phyloP scores from a whole-genome alignment of 2,888 invertebrate species.

The Oligia fasciuncula region DNA sequence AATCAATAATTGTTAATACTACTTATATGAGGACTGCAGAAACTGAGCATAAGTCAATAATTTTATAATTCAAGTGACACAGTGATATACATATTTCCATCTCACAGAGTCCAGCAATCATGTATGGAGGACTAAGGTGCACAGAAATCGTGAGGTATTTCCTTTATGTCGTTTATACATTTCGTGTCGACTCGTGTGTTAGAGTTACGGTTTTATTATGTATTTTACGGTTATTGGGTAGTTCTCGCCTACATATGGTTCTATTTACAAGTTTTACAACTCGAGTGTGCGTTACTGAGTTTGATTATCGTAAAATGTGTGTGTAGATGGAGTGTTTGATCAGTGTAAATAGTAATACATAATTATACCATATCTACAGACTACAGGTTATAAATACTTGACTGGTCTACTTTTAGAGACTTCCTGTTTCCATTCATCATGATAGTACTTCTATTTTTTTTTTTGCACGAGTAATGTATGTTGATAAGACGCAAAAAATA shows the following conservation, averaged over 20 bases:
- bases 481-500: constrained; percentile 35
- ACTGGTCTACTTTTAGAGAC: not conserved
- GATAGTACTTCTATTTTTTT: constrained; percentile 9
- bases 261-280: constrained; percentile 51
- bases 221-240: constrained; percentile 48
- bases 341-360: not conserved
- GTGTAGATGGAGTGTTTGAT: constrained; percentile 17
- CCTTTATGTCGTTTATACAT: constrained; percentile 8
- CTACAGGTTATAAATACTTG: not conserved
- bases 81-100: constrained; percentile 26
- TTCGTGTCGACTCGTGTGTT: not conserved
- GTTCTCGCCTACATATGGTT: constrained; percentile 24
- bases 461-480: constrained; percentile 7
- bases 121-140: constrained; percentile 75
- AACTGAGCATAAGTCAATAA: not conserved
- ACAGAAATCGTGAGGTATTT: constrained; percentile 71
- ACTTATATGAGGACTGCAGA: not conserved
- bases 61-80: constrained; percentile 6
- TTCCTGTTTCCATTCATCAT: constrained; percentile 32
- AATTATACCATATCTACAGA: not conserved
- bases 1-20: not conserved
- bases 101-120: constrained; percentile 54
- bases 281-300: constrained; percentile 4
- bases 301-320: constrained; percentile 16
- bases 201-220: constrained; percentile 46